Evolutionary conservation across 2,113 vertebrate species (phyloP), one percentile per base, ranked within the genome.

Genomic region (Cyanistes caeruleus): DNA sequence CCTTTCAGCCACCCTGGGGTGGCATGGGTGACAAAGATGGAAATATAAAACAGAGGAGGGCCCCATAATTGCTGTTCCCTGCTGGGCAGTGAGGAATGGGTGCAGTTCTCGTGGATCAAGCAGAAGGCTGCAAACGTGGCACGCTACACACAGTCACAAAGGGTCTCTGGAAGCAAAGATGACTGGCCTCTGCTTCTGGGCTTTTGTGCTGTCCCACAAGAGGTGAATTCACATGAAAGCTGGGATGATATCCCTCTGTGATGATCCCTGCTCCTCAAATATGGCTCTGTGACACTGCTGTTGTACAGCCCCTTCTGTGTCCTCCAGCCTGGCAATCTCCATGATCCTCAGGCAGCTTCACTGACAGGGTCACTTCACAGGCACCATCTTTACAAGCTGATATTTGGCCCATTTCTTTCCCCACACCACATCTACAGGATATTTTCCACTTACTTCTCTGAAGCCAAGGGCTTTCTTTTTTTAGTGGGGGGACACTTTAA

Each of bases 11-110:
- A 51, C 46, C 46, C 49, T 19, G 21, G 7, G 37, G 22, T 11
- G 62, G 7, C 20, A 33, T 1, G 0, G 0, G 12, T 68, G 49
- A 53, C n/a, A 62, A 63, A 51, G 56, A 56, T 18, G 48, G 64
- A 75, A 87, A 48, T 20, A 46, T 1, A 27, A 84, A 81, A 11
- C 22, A 78, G 39, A 81, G n/a, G 27, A 88, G 24, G 15, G 33
- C 2, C 24, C 20, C 33, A 3, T 6, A 67, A 48, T 1, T 39
- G 39, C 39, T 67, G 23, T 33, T 69, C 17, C 21, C 30, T 35
- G 13, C 23, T 62, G 48, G 52, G 55, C 28, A 24, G 20, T 11
- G 18, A 79, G 44, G 52, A 67, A 58, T 5, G 24, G 30, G 7
- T 39, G 13, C 11, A 8, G 10, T 33, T 21, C 1, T 0, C 4